phyloP scores from a whole-genome alignment of 1,140 invertebrate species.

The Scaptomyza hsui region DNA sequence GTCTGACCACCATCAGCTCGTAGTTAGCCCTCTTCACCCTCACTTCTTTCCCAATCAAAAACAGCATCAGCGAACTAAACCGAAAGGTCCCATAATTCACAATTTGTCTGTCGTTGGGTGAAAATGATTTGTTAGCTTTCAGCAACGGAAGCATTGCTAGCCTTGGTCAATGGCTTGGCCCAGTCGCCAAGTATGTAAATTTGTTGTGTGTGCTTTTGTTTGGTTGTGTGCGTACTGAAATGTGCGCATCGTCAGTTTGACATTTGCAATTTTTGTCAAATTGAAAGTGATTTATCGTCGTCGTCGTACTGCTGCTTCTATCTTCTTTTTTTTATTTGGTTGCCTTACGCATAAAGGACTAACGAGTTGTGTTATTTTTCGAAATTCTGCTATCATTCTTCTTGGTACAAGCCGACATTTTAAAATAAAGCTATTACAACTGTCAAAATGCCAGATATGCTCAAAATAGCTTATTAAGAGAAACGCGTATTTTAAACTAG shows the following conservation, averaged over 20 bases:
- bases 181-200: constrained; percentile 27
- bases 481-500: no score
- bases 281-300: constrained; percentile 80
- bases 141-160: constrained; percentile 5
- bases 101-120: constrained; percentile 9
- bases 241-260: constrained; percentile 49
- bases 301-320: constrained; percentile 4
- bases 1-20: constrained; percentile 17
- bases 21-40: constrained; percentile 15
- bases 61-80: not conserved
- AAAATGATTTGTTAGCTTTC: constrained; percentile 40
- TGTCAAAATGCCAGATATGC: no score
- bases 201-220: constrained; percentile 16
- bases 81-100: constrained; percentile 2
- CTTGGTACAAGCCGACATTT: no score
- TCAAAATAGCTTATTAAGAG: no score
- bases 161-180: constrained; percentile 25
- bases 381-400: no score
- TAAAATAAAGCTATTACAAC: no score
- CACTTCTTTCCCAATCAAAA: not conserved
- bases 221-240: constrained; percentile 58
- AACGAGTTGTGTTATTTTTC: no score
- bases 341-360: no score
- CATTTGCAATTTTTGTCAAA: constrained; percentile 80
- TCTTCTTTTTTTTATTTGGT: no score